These are phyloP conservation scores for Merluccius polli DNA, from an alignment of 2,797 vertebrate genomes.

Conservation along the genomic window DNA sequence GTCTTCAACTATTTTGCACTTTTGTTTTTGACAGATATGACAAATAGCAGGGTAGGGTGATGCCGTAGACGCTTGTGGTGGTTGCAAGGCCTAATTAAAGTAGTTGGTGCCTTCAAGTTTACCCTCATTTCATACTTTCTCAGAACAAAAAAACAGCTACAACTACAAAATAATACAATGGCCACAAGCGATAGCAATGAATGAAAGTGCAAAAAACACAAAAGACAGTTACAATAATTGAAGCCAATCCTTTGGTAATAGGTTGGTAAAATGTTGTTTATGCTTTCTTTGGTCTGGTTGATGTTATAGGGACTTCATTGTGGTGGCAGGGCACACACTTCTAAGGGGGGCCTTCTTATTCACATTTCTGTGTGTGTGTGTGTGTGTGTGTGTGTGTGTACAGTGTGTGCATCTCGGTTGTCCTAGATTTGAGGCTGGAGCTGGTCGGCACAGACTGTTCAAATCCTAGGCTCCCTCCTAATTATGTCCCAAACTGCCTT, in stretches of 20 bases:
- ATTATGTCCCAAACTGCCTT: constrained; percentile 66
- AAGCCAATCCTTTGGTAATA: neutral
- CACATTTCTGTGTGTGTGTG: neutral
- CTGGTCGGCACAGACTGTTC: constrained; percentile 55
- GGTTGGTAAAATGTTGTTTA: neutral
- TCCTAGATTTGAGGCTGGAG: constrained; percentile 61
- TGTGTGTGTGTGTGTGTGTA: constrained; percentile 12
- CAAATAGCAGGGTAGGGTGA: neutral
- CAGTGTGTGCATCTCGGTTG: constrained; percentile 25
- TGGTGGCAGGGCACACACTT: neutral
- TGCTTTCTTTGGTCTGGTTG: neutral
- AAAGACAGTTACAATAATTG: neutral
- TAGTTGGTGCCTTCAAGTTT: neutral
- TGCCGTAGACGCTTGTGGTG: neutral
- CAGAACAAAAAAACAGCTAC: neutral
- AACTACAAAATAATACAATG: neutral
- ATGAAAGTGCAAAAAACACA: neutral
- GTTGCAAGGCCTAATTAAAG: neutral
- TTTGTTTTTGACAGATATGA: neutral
- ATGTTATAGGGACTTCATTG: neutral
- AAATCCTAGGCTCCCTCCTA: constrained; percentile 54
- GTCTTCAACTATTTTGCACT: neutral
- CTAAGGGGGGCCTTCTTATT: neutral
- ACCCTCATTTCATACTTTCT: neutral
- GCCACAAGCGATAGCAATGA: neutral